These are phyloP conservation scores for Toxotes lorentzi DNA, from an alignment of 2,797 vertebrate genomes.

Conservation along the genomic window DNA sequence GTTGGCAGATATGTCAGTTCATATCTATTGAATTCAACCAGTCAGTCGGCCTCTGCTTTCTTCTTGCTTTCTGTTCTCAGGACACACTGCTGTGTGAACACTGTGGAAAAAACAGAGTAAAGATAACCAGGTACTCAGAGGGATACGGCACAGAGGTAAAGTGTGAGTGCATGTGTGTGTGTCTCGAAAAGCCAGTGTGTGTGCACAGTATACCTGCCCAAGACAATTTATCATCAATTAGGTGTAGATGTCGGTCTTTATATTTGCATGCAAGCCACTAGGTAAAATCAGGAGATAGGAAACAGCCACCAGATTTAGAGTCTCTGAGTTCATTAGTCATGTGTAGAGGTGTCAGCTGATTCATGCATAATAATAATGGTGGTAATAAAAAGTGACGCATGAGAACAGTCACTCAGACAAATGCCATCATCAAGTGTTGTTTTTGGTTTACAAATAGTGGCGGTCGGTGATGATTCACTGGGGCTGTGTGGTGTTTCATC, in stretches of 20 bases:
- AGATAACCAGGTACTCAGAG: conserved; percentile 83
- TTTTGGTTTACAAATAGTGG: conserved; percentile 29
- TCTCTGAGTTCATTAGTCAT: conserved; percentile 45
- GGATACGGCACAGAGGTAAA: conserved; percentile 88
- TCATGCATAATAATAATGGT: conserved; percentile 44
- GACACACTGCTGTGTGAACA: conserved; percentile 74
- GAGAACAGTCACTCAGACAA: conserved; percentile 32
- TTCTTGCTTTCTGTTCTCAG: conserved; percentile 50
- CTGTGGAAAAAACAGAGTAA: conserved; percentile 79
- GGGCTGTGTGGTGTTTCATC: conserved; percentile 16
- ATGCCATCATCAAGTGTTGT: conserved; percentile 36
- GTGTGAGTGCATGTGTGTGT: conserved; percentile 20
- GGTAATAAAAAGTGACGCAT: conserved; percentile 48
- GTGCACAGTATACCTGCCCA: not conserved
- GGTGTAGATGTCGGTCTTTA: not conserved
- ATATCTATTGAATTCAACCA: not conserved
- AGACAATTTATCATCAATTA: not conserved
- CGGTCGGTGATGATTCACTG: conserved; percentile 53
- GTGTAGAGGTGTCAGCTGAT: conserved; percentile 47
- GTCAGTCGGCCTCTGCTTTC: not conserved
- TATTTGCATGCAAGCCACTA: not conserved
- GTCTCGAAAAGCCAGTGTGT: not conserved
- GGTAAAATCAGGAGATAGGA: not conserved
- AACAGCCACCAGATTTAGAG: not conserved
- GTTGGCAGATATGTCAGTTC: not conserved